These are phyloP conservation scores for Mnemiopsis leidyi DNA, from an alignment of 37 sponge, comb jelly and placozoan species.

Conservation along the genomic window DNA sequence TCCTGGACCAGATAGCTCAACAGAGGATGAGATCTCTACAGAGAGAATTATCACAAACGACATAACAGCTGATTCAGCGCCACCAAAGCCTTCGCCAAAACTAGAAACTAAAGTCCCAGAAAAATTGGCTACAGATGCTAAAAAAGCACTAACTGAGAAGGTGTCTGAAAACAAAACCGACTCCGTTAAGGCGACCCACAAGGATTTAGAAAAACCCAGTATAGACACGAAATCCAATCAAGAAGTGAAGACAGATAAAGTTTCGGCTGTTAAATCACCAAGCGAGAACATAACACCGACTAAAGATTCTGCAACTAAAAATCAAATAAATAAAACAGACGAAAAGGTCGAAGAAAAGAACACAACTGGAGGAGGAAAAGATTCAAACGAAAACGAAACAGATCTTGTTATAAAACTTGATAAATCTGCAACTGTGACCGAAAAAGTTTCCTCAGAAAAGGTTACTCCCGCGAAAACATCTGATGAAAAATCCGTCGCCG, in stretches of 20 bases:
- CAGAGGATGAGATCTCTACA: conserved; percentile 24
- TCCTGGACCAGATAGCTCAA: conserved; percentile 23
- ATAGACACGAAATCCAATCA: neutral
- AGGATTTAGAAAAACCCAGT: neutral
- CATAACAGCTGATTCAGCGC: neutral
- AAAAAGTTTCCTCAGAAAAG: neutral
- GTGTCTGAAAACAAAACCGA: neutral
- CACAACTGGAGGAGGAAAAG: neutral
- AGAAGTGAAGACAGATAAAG: neutral
- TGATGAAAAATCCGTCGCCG: neutral
- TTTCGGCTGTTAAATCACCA: neutral
- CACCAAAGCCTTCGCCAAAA: neutral
- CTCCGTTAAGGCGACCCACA: neutral
- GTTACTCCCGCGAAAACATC: neutral
- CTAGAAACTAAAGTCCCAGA: neutral
- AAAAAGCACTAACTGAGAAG: neutral
- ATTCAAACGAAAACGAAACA: neutral
- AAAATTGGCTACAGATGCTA: neutral
- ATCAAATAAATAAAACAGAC: too few relatives aligned
- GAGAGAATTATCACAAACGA: neutral
- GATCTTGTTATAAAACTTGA: neutral
- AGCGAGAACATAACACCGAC: too few relatives aligned
- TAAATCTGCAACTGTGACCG: neutral
- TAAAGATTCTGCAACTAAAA: neutral
- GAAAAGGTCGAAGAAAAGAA: neutral